phyloP scores from a whole-genome alignment of 2,888 invertebrate species.

The Trypoxylon attenuatum region DNA sequence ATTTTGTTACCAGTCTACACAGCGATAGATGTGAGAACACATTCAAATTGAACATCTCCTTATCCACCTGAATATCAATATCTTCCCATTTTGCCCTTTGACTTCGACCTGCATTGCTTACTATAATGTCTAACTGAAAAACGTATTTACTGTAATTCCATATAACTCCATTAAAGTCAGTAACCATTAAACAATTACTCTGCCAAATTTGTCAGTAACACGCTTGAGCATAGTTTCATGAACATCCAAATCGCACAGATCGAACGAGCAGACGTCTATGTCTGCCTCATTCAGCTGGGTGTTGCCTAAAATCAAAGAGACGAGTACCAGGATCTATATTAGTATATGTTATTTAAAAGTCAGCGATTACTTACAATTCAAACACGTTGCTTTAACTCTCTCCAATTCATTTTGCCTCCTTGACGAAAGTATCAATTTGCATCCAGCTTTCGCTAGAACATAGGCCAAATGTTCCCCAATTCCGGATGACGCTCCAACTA shows the following conservation, averaged over 20 bases:
- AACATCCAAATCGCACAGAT: constrained; percentile 78
- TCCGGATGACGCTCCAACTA: constrained; percentile 90
- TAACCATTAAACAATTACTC: constrained; percentile 61
- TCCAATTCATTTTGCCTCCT: constrained; percentile 80
- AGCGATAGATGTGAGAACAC: constrained; percentile 84
- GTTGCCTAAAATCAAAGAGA: constrained; percentile 34
- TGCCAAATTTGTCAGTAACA: constrained; percentile 82
- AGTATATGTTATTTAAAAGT: background rate
- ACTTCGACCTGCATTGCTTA: constrained; percentile 89
- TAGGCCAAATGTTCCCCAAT: constrained; percentile 86
- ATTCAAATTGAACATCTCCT: constrained; percentile 85
- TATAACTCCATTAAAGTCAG: background rate
- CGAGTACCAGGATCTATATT: background rate
- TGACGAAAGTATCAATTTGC: constrained; percentile 82
- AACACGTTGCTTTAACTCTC: constrained; percentile 80
- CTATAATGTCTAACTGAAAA: constrained; percentile 81
- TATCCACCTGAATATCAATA: constrained; percentile 83
- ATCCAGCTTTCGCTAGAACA: constrained; percentile 80
- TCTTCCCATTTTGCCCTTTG: constrained; percentile 83
- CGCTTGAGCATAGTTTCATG: constrained; percentile 80
- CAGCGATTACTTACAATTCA: constrained; percentile 67
- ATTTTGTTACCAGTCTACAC: constrained; percentile 81
- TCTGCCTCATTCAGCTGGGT: constrained; percentile 77
- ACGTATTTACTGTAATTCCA: background rate
- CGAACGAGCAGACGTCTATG: constrained; percentile 82